Conservation (phyloP, 2,797 vertebrate genomes). For the Podarcis siculus region DNA sequence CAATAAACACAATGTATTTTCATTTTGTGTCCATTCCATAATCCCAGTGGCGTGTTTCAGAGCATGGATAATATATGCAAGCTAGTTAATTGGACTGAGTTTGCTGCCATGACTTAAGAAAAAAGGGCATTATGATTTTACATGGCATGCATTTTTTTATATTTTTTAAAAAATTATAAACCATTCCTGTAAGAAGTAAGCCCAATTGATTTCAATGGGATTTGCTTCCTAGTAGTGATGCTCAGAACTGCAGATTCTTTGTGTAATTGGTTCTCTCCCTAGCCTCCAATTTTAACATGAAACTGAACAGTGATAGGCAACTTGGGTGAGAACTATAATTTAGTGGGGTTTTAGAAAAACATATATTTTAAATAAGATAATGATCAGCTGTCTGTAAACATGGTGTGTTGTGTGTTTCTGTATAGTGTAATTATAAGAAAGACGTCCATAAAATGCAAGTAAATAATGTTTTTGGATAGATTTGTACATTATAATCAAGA, state of each 20-base stretch:
- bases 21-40: conserved; percentile 31
- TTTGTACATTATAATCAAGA: not conserved
- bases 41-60: conserved; percentile 16
- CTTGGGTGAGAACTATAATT: not conserved
- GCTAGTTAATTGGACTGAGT: not conserved
- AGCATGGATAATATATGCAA: conserved; percentile 5
- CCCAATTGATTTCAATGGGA: not conserved
- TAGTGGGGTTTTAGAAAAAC: not conserved
- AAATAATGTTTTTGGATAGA: not conserved
- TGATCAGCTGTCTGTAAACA: not conserved
- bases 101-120: not conserved
- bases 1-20: conserved; percentile 48
- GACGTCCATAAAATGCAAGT: not conserved
- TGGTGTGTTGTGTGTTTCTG: not conserved
- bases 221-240: too few species aligned
- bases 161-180: not conserved
- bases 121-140: not conserved
- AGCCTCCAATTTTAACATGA: not conserved
- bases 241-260: not conserved
- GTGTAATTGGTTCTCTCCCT: not conserved
- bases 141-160: not conserved
- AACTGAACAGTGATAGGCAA: not conserved
- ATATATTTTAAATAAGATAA: not conserved
- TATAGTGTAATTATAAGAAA: not conserved
- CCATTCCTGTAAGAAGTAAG: not conserved